Conservation (phyloP, 2,888 invertebrate species). For the Pyrrhia umbra region DNA sequence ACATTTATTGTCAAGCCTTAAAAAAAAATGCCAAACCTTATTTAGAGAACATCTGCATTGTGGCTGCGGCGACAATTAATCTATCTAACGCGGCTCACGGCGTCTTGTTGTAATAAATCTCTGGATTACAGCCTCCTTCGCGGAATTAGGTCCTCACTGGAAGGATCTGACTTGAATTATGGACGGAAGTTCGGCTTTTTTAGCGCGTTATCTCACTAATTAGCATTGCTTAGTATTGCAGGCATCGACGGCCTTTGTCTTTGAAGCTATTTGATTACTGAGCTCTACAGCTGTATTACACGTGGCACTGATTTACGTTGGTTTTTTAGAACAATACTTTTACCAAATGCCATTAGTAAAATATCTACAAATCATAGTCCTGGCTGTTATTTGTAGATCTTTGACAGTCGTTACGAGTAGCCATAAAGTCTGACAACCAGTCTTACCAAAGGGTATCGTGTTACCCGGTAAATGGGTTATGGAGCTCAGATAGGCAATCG, state of each 20-base stretch:
- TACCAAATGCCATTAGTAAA: too few species aligned
- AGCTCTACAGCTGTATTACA: not conserved
- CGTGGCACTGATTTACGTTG: too few species aligned
- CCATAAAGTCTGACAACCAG: too few species aligned
- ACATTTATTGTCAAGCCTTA: constrained; percentile 8
- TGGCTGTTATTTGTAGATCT: too few species aligned
- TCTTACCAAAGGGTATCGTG: too few species aligned
- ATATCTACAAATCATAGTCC: too few species aligned
- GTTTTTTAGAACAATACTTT: too few species aligned
- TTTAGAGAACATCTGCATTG: constrained; percentile 57
- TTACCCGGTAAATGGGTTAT: too few species aligned
- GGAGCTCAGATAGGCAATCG: too few species aligned
- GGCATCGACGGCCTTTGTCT: not conserved
- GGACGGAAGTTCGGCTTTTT: constrained; percentile 38
- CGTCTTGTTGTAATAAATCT: constrained; percentile 66
- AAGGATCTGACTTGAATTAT: constrained; percentile 53
- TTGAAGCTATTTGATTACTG: not conserved
- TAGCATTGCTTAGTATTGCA: constrained; percentile 36
- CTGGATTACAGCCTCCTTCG: constrained; percentile 59
- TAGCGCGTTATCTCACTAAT: constrained; percentile 44
- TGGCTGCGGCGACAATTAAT: constrained; percentile 62
- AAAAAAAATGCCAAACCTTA: constrained; percentile 22
- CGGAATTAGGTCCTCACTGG: constrained; percentile 43
- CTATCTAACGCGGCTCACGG: constrained; percentile 58
- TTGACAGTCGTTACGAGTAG: too few species aligned